Base-by-base conservation (phyloP, 2,888 invertebrate genomes). In the Formica aserva region DNA sequence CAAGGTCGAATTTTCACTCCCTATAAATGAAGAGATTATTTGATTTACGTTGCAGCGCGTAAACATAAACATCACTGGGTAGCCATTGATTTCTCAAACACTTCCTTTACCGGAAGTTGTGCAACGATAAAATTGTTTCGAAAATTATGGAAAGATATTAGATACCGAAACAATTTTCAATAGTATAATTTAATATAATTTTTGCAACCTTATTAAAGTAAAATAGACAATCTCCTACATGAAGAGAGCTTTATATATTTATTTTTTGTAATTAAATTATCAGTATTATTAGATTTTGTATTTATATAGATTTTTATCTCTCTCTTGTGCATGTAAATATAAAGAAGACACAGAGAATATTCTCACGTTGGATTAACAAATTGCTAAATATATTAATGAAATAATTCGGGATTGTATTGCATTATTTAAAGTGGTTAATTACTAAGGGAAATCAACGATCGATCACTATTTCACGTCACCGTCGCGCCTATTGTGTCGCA, bases 401-500 rank as follows among this genome's bases (percentile, higher is more conserved):
- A 32, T 55, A 6, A 11, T 77, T 67, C 15, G 67, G 32, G 35
- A 26, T 32, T 32, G 18, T 48, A 41, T 2, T n/a, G 15, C 32
- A 35, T 76, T 81, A 81, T 74, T 81, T 75, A 71, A 81, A 38
- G n/a, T 52, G 62, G 26, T 63, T 81, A 74, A 81, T 81, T 74
- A 74, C 26, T 48, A 22, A 81, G 15, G 74, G 48, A 76, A 76
- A 60, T 32, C 60, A 72, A 71, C 71, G 65, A 67, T 71, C 60
- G 82, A 66, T 69, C 66, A 69, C 62, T 35, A 38, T 63, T 45
- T 84, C 78, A 45, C 45, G 38, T 52, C 62, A 78, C 67, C 48
- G 57, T 26, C 45, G 78, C 74, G 45, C 45, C 66, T 78, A 82
- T 86, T 72, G 86, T 84, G 75, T 89, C 89, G 85, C 85, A 87